Percentiles rank a stretch among this genome's conserved stretches.
phyloP scores from a whole-genome alignment of 1,140 invertebrate species.

The Tetramorium simillimum region DNA sequence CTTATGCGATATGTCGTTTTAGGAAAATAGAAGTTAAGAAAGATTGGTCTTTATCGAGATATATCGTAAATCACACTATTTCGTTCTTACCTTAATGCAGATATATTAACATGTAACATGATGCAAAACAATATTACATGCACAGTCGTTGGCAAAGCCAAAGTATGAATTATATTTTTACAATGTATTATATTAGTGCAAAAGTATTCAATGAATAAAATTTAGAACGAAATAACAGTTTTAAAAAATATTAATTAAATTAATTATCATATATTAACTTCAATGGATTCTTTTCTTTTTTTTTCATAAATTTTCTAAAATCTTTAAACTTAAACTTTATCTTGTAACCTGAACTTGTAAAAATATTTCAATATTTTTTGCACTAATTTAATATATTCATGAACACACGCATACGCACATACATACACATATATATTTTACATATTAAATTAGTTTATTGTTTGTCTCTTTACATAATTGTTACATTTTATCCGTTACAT shows the following conservation, averaged over 20 bases:
- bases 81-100: constrained; percentile 26
- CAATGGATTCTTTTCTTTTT: background rate
- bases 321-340: background rate
- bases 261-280: background rate
- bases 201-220: constrained; percentile 1
- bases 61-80: background rate
- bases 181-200: constrained; percentile 40
- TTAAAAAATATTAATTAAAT: constrained; percentile 1
- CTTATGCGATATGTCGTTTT: constrained; percentile 15
- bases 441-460: constrained; percentile 74
- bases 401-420: constrained; percentile 33
- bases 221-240: background rate
- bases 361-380: constrained; percentile 21
- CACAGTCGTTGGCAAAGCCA: background rate
- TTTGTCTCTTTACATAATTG: constrained; percentile 76
- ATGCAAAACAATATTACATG: background rate
- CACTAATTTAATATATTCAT: constrained; percentile 57
- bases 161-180: constrained; percentile 5
- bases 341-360: background rate
- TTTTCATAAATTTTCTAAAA: background rate
- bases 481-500: constrained; percentile 73
- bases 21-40: constrained; percentile 41
- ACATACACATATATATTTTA: constrained; percentile 68
- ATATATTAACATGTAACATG: constrained; percentile 5
- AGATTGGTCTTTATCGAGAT: constrained; percentile 24